Base-by-base conservation (phyloP, 2,113 vertebrate genomes). In the Hippocampus mohnikei region DNA sequence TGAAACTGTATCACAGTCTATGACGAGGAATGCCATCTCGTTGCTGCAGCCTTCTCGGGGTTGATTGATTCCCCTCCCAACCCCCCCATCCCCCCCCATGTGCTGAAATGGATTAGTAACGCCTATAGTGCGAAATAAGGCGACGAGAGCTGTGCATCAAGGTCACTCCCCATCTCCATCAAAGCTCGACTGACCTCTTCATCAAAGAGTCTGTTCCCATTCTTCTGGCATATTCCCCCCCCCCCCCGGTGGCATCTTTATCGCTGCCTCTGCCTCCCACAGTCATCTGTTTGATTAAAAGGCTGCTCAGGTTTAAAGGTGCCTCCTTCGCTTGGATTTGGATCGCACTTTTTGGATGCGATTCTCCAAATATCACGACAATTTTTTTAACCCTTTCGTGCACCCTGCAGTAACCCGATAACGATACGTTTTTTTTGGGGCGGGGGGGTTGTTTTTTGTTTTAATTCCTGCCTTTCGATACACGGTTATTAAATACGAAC, bases 121-220 rank as follows among this genome's bases (percentile, higher is more conserved):
- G 42, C 8, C 27, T 23, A n/a, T 55, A 66, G 23, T 55, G 60
- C 33, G 15, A 65, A 53, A 66, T 42, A 58, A 64, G 48, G 56
- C 21, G 41, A 23, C 40, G 53, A 48, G 67, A 46, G 42, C 23
- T 41, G 44, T 53, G 53, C 40, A 60, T 55, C 37, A 8, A 50
- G 72, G 72, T 71, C 59, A 71, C 67, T 65, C 48, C 58, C n/a
- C 48, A 52, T 81, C 59, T 66, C 66, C 67, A 70, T 80, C 71
- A 83, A 73, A 72, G 73, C 66, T 40, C 8, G 33, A 33, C 58
- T 70, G 75, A 74, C 69, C 53, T 78, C 64, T 71, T 73, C 65
- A 74, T 76, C 68, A 76, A 73, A 76, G 52, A 67, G 7, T 42
- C 72, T 64, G 11, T 70, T 64, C 11, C 60, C 12, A 2, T 68